A percentile compares a stretch with the other conserved stretches of the same genome.
Evolutionary conservation across 2,797 vertebrate species (phyloP).

Genomic region (Amniataba percoides): DNA sequence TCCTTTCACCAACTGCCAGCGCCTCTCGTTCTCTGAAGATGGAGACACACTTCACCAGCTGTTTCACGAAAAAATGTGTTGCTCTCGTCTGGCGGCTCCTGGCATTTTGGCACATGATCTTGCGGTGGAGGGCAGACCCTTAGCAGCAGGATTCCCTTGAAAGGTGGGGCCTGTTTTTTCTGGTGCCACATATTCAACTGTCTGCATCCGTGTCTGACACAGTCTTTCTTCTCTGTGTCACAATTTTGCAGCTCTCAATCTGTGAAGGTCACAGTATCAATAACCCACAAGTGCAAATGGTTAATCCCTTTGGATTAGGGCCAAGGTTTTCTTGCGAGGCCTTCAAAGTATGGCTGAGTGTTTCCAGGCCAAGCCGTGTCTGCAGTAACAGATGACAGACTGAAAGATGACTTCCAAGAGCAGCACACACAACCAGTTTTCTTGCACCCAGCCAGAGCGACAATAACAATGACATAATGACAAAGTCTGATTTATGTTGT

Average conservation of each 20-base stretch:
- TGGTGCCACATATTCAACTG: slow-evolving; percentile 41
- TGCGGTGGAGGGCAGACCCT: slow-evolving; percentile 46
- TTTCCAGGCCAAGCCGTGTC: slow-evolving; percentile 36
- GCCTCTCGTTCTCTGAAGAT: slow-evolving; percentile 56
- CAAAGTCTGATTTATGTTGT: slow-evolving; percentile 20
- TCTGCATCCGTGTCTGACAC: slow-evolving; percentile 29
- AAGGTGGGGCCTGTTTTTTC: slow-evolving; percentile 70
- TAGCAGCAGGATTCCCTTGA: slow-evolving; percentile 68
- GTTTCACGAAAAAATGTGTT: slow-evolving; percentile 62
- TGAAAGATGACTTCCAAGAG: slow-evolving; percentile 22
- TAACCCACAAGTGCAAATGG: slow-evolving; percentile 48
- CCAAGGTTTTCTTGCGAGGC: slow-evolving; percentile 49
- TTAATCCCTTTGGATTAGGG: slow-evolving; percentile 67
- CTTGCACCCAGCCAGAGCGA: neutral
- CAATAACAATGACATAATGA: slow-evolving; percentile 19
- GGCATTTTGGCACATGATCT: slow-evolving; percentile 69
- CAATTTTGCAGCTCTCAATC: slow-evolving; percentile 25
- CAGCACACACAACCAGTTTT: slow-evolving; percentile 25
- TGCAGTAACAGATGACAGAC: slow-evolving; percentile 45
- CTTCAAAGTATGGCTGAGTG: slow-evolving; percentile 40
- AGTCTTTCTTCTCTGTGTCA: slow-evolving; percentile 17
- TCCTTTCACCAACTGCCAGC: slow-evolving; percentile 70
- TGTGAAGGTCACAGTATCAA: slow-evolving; percentile 62
- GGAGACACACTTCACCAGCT: slow-evolving; percentile 71
- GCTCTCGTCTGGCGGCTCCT: slow-evolving; percentile 44